These are phyloP conservation scores for Eumacrocentrus americanus DNA, from an alignment of 2,888 invertebrate species.

Conservation along the genomic window DNA sequence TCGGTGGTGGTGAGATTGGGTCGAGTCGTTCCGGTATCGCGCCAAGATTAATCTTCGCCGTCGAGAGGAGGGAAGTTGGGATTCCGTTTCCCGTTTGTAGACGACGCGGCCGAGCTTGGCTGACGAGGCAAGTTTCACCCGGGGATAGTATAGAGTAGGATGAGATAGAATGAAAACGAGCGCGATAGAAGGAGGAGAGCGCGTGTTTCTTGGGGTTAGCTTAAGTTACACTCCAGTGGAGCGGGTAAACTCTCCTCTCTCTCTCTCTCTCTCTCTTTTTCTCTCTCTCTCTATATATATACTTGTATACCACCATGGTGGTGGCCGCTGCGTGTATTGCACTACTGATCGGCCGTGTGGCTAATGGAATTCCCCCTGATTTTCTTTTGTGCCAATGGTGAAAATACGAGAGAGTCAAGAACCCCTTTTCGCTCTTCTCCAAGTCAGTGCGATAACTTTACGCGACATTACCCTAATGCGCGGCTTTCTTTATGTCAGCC, in stretches of 20 bases:
- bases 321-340: too few species aligned
- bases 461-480: conserved; percentile 52
- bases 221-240: conserved; percentile 59
- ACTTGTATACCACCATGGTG: background rate
- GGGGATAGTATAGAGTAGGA: conserved; percentile 28
- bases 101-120: conserved; percentile 40
- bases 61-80: conserved; percentile 53
- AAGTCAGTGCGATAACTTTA: conserved; percentile 41
- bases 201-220: conserved; percentile 53
- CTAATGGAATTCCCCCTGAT: conserved; percentile 41
- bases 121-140: conserved; percentile 53
- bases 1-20: conserved; percentile 20
- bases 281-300: background rate
- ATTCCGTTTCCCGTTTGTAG: conserved; percentile 55
- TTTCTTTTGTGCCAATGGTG: background rate
- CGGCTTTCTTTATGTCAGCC: conserved; percentile 11
- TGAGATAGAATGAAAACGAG: conserved; percentile 23
- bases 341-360: conserved; percentile 16
- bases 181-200: conserved; percentile 27
- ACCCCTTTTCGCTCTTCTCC: conserved; percentile 1
- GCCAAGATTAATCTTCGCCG: conserved; percentile 54
- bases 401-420: background rate
- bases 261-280: conserved; percentile 5
- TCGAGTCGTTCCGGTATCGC: conserved; percentile 28
- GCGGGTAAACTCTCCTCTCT: conserved; percentile 53